A percentile compares a stretch with the other conserved stretches of the same genome.
Evolutionary conservation across 1,140 invertebrate genomes (phyloP).

Genomic region (Aphelinus atriplicis): DNA sequence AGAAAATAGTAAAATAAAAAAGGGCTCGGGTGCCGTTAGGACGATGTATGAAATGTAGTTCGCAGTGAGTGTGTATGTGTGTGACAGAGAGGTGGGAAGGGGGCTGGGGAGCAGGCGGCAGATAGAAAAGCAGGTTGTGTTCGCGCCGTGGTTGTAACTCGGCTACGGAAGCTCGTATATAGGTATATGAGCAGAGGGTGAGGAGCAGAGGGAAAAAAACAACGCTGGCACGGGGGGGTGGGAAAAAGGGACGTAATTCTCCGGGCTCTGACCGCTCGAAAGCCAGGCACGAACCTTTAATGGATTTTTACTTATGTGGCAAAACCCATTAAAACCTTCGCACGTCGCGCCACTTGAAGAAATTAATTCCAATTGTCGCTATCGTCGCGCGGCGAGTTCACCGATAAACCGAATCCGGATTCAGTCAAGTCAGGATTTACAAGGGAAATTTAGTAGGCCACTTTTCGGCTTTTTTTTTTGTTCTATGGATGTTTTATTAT

Average conservation of each 20-base stretch:
- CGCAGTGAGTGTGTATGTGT: too few species aligned
- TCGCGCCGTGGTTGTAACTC: too few species aligned
- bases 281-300: slow-evolving; percentile 42
- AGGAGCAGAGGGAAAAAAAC: too few species aligned
- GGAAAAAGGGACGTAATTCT: slow-evolving; percentile 13
- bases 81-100: too few species aligned
- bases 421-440: slow-evolving; percentile 30
- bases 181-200: too few species aligned
- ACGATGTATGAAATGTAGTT: too few species aligned
- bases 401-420: slow-evolving; percentile 34
- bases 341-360: slow-evolving; percentile 48
- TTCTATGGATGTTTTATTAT: background rate
- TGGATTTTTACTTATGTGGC: slow-evolving; percentile 54
- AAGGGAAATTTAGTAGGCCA: slow-evolving; percentile 24
- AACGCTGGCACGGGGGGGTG: background rate
- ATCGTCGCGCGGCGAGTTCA: slow-evolving; percentile 36
- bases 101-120: too few species aligned
- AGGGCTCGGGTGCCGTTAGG: background rate
- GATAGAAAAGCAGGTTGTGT: too few species aligned
- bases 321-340: slow-evolving; percentile 53
- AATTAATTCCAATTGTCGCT: slow-evolving; percentile 58
- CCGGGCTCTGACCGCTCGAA: background rate
- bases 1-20: slow-evolving; percentile 8
- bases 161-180: too few species aligned
- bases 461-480: background rate